Conservation (phyloP, 2,797 vertebrate species). For the Orestias chungarensis region DNA sequence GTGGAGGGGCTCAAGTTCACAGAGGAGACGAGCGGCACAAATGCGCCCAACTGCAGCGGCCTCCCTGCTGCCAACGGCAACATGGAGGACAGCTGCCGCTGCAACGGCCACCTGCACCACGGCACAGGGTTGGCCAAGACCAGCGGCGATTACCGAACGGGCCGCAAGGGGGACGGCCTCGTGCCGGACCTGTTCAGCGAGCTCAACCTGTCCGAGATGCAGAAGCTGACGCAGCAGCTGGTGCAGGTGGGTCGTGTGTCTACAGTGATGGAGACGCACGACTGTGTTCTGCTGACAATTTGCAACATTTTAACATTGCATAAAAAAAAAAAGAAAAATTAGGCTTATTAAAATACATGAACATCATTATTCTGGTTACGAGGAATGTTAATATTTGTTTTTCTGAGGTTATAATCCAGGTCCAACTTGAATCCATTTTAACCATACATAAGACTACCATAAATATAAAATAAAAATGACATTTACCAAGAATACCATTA, state of each 20-base stretch:
- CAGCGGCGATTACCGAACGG: constrained; percentile 85
- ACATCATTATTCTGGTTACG: not conserved
- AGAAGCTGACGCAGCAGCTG: constrained; percentile 97
- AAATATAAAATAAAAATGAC: not conserved
- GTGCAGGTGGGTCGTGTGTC: constrained; percentile 86
- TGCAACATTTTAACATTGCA: no score
- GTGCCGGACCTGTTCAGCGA: constrained; percentile 98
- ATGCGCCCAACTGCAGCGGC: constrained; percentile 36
- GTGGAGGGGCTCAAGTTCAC: constrained; percentile 93
- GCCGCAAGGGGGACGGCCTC: constrained; percentile 87
- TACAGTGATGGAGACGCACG: constrained; percentile 1
- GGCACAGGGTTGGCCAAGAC: constrained; percentile 82
- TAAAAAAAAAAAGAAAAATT: no score
- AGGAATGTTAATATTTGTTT: not conserved
- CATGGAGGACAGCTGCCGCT: constrained; percentile 88
- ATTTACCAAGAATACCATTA: not conserved
- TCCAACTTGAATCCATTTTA: not conserved
- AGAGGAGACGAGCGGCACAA: constrained; percentile 80
- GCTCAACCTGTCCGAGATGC: constrained; percentile 98
- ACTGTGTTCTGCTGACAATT: constrained; percentile 1
- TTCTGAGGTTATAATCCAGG: not conserved
- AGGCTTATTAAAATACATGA: not conserved
- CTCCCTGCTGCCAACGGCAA: constrained; percentile 75
- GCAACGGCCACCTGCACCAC: constrained; percentile 87
- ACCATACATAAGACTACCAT: constrained; percentile 12